Evolutionary conservation across 2,113 vertebrate species (phyloP).

Genomic region (Phrynosoma platyrhinos): DNA sequence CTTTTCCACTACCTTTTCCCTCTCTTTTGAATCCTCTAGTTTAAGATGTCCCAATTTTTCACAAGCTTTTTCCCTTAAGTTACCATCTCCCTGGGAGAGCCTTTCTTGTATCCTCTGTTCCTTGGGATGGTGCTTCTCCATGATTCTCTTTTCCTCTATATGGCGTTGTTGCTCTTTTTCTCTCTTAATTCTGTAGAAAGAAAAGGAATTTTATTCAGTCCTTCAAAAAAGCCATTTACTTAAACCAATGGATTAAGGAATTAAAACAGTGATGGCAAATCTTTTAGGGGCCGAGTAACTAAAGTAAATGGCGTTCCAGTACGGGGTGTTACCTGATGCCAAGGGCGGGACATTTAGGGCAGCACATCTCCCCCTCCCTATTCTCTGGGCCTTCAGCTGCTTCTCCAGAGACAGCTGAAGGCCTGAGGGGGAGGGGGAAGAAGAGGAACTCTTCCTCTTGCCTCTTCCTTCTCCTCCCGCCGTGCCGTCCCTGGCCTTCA

Average conservation of each 20-base stretch:
- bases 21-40: constrained; percentile 75
- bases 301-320: too few species aligned
- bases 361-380: too few species aligned
- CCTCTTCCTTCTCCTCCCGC: too few species aligned
- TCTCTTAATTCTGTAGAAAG: constrained; percentile 84
- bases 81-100: constrained; percentile 32
- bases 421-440: too few species aligned
- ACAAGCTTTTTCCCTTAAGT: constrained; percentile 67
- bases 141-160: constrained; percentile 78
- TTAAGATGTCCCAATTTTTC: constrained; percentile 76
- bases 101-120: constrained; percentile 75
- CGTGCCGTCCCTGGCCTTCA: too few species aligned
- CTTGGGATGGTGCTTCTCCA: constrained; percentile 67
- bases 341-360: too few species aligned
- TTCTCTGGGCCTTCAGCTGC: too few species aligned
- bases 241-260: neutral
- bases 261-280: neutral
- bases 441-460: too few species aligned
- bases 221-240: constrained; percentile 18
- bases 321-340: too few species aligned
- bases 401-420: too few species aligned
- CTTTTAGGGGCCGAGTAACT: too few species aligned
- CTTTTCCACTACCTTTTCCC: constrained; percentile 64
- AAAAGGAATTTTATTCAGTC: constrained; percentile 23
- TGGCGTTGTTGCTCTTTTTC: constrained; percentile 83